phyloP scores from a whole-genome alignment of 2,797 vertebrate species.

The Morus bassanus region DNA sequence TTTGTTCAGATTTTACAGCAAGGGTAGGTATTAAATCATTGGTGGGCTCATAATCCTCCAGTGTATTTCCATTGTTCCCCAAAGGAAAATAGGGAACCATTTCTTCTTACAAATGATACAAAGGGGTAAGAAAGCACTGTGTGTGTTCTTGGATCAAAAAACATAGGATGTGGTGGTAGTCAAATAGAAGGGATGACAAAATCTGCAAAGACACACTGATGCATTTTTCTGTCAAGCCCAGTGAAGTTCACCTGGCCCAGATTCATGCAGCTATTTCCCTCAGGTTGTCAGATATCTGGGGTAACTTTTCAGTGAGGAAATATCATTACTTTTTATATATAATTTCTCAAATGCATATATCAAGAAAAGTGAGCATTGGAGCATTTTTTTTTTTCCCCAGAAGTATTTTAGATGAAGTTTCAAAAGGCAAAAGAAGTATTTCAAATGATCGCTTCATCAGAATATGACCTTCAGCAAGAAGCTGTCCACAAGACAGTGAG shows the following conservation, averaged over 20 bases:
- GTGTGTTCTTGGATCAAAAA: neutral
- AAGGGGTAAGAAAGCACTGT: neutral
- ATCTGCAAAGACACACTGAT: neutral
- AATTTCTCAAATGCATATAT: neutral
- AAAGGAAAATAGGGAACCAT: neutral
- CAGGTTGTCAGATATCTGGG: neutral
- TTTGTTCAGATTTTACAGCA: neutral
- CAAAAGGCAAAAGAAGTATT: neutral
- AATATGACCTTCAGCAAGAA: constrained; percentile 28
- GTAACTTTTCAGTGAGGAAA: neutral
- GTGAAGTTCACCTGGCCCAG: neutral
- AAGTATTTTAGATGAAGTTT: constrained; percentile 2
- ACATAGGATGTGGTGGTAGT: neutral
- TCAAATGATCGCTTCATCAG: constrained; percentile 33
- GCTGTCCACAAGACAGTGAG: neutral
- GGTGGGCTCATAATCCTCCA: neutral
- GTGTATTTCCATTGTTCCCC: neutral
- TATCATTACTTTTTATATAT: neutral
- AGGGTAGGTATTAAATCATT: neutral
- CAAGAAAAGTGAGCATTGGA: neutral
- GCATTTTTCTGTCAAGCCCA: neutral
- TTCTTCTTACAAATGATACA: neutral
- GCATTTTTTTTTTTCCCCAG: neutral
- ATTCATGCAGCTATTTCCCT: neutral
- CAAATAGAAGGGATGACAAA: neutral